phyloP scores from a whole-genome alignment of 2,113 vertebrate genomes.

The Etia nguti region DNA sequence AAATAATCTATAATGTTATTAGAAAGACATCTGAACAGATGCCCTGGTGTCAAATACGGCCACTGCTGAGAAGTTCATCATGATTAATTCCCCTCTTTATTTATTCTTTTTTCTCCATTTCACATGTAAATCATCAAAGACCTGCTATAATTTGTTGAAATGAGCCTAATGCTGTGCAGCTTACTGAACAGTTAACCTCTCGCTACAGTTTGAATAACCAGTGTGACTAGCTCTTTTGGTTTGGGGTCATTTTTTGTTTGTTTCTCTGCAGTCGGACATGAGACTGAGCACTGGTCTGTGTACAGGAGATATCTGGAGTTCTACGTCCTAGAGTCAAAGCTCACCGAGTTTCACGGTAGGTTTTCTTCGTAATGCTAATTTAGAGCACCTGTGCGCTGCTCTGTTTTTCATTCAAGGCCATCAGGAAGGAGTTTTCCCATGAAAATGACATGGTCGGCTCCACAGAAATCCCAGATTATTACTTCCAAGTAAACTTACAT shows the following conservation, averaged over 20 bases:
- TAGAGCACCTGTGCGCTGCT: background rate
- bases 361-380: background rate
- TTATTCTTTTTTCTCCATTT: background rate
- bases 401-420: background rate
- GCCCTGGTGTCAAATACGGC: background rate
- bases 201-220: background rate
- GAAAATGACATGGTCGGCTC: background rate
- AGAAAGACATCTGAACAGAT: background rate
- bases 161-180: background rate
- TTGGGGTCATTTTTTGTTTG: background rate
- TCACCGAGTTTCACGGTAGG: slow-evolving; percentile 96
- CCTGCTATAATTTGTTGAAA: background rate
- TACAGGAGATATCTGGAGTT: slow-evolving; percentile 95
- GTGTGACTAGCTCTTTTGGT: background rate
- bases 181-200: background rate
- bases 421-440: background rate
- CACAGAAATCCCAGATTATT: background rate
- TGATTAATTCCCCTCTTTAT: background rate
- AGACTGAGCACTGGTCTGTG: slow-evolving; percentile 92
- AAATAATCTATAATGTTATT: background rate
- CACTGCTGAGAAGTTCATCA: background rate
- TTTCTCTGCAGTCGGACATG: slow-evolving; percentile 82
- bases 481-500: background rate
- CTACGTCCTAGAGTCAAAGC: slow-evolving; percentile 95
- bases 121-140: background rate